Base-by-base conservation (phyloP, 35 echinoderm and acorn worm species). In the Strongylocentrotus purpuratus region DNA sequence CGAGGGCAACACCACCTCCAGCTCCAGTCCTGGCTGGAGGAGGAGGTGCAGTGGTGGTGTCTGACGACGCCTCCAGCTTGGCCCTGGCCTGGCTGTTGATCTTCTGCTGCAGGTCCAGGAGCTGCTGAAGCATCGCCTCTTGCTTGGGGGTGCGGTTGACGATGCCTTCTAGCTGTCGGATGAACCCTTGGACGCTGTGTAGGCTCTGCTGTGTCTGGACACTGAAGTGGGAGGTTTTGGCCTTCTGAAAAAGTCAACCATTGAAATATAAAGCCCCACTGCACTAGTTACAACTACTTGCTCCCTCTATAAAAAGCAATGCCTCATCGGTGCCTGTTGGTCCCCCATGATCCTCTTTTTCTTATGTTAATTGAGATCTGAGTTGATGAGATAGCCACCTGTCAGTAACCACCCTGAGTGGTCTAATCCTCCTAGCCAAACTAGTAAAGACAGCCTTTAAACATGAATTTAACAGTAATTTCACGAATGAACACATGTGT, bases 161-260 rank as follows among this genome's bases (percentile, higher is more conserved):
- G 18, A 95, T 94, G 86, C 55, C 88, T 25, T 61, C 45, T 20
- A 99, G 48, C 61, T 97, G 95, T 9, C 92, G 88, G 7, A 99
- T 97, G 50, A 96, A 95, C 46, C 90, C 95, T 70, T 98, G 96
- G 31, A 99, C 95, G 33, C 94, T 90, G 41, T 97, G 98, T 4
- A 99, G 92, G 78, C 96, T 95, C 90, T 97, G 89, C 92, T 99
- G 98, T 0, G 96, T 92, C 47, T 95, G 95, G 85, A 97, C 86
- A 87, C 95, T 96, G 47, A 99, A 94, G 18, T 95, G 94, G 20
- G 92, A 45, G 7, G 55, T 85, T 88, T 60, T 33, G 87, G 87
- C 32, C 25, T 89, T 89, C 87, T 89, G 87, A 78, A 55, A n/a
- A 2, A 78, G 20, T 78, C 25, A 78, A 78, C 50, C 5, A 55